These are phyloP conservation scores for Lepidurus arcticus DNA, from an alignment of 1,140 invertebrate genomes.

Conservation along the genomic window DNA sequence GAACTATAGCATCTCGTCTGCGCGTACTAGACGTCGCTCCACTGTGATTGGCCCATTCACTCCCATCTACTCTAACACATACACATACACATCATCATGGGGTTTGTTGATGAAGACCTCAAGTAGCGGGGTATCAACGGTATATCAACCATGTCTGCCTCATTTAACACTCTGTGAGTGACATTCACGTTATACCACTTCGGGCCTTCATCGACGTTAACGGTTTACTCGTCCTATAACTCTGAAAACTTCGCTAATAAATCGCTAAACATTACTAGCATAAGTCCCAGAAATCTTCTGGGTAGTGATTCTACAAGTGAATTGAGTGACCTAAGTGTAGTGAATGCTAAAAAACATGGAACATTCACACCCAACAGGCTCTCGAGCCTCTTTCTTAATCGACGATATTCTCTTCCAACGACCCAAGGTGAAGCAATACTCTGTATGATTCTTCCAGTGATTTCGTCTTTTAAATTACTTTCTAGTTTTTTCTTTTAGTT, in stretches of 20 bases:
- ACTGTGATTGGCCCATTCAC: neutral
- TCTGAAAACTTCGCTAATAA: neutral
- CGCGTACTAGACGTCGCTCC: neutral
- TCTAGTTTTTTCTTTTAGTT: no score
- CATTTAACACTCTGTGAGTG: neutral
- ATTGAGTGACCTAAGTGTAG: neutral
- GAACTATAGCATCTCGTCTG: neutral
- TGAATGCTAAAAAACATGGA: neutral
- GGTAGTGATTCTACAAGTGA: neutral
- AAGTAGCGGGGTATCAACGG: neutral
- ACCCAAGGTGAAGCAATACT: conserved; percentile 43
- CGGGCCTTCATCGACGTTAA: neutral
- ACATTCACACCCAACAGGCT: neutral
- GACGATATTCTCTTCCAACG: conserved; percentile 69
- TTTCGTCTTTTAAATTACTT: no score
- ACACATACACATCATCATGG: neutral
- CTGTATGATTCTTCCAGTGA: no score
- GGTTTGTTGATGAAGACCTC: conserved; percentile 12
- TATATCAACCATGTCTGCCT: neutral
- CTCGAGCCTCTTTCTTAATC: conserved; percentile 61
- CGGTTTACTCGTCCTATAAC: neutral
- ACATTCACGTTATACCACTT: neutral
- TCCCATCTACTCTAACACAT: neutral
- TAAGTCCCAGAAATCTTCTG: neutral
- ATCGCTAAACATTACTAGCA: no score